These are phyloP conservation scores for Octodon degus DNA, from an alignment of 2,113 vertebrate species.

Conservation along the genomic window DNA sequence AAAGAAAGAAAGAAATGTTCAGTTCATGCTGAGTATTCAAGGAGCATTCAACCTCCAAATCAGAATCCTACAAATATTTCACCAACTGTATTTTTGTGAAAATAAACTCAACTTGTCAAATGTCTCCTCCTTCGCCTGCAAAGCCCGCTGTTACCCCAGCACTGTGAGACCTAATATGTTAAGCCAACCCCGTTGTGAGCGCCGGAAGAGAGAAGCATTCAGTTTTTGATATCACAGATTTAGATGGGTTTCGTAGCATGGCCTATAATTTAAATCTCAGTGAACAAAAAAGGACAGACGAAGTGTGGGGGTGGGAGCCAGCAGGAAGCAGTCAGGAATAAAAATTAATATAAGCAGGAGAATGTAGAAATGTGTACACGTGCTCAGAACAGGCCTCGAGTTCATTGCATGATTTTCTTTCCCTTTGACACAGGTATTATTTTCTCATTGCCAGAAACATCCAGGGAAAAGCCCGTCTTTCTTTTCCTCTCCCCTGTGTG, in stretches of 20 bases:
- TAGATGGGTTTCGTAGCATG: constrained; percentile 13
- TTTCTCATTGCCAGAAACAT: constrained; percentile 12
- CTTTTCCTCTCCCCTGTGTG: neutral
- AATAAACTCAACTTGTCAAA: constrained; percentile 31
- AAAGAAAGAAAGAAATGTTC: neutral
- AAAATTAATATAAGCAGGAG: constrained; percentile 16
- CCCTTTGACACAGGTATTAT: constrained; percentile 16
- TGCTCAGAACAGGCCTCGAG: neutral
- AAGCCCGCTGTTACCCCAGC: neutral
- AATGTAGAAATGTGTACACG: neutral
- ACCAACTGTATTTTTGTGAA: constrained; percentile 50
- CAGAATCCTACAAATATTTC: constrained; percentile 57
- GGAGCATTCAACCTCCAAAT: constrained; percentile 51
- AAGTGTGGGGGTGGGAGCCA: neutral
- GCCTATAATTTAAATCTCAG: constrained; percentile 54
- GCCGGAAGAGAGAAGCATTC: constrained; percentile 39
- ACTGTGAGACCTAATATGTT: neutral
- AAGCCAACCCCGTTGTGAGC: constrained; percentile 20
- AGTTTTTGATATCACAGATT: constrained; percentile 47
- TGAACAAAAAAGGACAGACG: constrained; percentile 56
- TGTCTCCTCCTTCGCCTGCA: neutral
- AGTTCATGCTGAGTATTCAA: neutral
- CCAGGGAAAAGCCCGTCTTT: neutral
- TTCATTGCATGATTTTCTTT: neutral
- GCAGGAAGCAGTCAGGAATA: neutral